A percentile compares a stretch with the other conserved stretches of the same genome.
These are phyloP conservation scores for Athalia rosae DNA, from an alignment of 2,888 invertebrate species.

Conservation along the genomic window DNA sequence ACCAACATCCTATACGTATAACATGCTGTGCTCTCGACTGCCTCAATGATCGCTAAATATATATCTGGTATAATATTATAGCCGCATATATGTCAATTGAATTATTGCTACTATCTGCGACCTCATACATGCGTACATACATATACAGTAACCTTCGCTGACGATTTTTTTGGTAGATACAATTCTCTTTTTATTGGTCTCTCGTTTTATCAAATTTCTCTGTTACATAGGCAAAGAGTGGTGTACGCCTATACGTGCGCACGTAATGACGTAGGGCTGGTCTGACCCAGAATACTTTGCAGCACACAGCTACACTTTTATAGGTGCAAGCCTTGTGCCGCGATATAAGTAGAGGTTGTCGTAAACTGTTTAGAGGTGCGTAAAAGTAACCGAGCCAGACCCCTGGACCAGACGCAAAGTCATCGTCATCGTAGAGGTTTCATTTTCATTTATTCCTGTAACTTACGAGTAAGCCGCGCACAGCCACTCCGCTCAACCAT, in stretches of 20 bases:
- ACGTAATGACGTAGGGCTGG: not conserved
- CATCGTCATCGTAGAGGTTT: not conserved
- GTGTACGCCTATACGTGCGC: not conserved
- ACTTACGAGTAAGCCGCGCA: too few relatives aligned
- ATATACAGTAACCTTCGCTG: not conserved
- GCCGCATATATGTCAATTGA: constrained; percentile 38
- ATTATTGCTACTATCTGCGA: constrained; percentile 30
- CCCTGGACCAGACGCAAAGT: not conserved
- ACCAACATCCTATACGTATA: constrained; percentile 67
- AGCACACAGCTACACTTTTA: constrained; percentile 17
- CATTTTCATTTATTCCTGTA: not conserved
- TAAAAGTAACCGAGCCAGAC: not conserved
- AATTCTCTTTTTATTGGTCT: not conserved
- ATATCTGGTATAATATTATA: constrained; percentile 34
- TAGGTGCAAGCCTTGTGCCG: constrained; percentile 5
- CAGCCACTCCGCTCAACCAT: too few relatives aligned
- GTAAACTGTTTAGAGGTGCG: constrained; percentile 22
- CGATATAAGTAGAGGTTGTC: constrained; percentile 18
- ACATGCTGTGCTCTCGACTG: constrained; percentile 64
- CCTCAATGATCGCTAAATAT: constrained; percentile 54
- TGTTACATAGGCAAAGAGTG: too few relatives aligned
- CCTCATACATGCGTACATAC: not conserved
- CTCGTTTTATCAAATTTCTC: not conserved
- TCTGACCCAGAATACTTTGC: not conserved
- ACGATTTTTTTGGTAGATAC: not conserved